phyloP scores from a whole-genome alignment of 2,113 vertebrate species.

The Alethe castanea region DNA sequence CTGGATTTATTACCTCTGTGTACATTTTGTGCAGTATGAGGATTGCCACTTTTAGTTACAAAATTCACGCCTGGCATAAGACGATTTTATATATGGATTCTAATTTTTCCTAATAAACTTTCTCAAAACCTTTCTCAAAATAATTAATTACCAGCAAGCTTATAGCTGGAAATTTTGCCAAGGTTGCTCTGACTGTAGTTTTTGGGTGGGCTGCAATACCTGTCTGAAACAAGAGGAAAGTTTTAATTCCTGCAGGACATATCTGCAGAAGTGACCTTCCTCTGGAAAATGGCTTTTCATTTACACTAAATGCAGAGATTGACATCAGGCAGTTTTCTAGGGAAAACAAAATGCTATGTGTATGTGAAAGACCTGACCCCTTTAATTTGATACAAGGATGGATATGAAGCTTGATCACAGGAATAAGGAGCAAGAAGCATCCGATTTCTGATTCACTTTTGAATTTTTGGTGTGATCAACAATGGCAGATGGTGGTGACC shows the following conservation, averaged over 20 bases:
- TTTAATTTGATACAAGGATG: neutral
- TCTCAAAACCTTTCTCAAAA: neutral
- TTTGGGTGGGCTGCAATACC: neutral
- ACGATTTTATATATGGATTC: neutral
- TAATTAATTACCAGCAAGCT: neutral
- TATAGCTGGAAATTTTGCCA: neutral
- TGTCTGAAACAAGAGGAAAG: neutral
- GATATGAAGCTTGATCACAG: neutral
- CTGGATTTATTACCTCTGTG: conserved; percentile 33
- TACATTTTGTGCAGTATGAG: neutral
- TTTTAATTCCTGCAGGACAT: neutral
- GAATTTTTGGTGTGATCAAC: neutral
- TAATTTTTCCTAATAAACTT: neutral
- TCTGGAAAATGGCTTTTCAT: neutral
- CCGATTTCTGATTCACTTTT: neutral
- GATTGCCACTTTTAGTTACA: neutral
- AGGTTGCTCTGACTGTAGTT: neutral
- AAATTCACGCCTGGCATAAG: neutral
- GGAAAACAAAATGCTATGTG: neutral
- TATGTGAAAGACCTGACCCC: neutral
- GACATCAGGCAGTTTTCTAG: neutral
- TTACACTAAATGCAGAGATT: neutral
- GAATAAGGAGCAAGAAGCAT: neutral
- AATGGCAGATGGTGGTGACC: neutral
- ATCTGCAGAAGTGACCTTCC: neutral